Evolutionary conservation across 2,888 invertebrate genomes (phyloP).

Genomic region (Cephonodes hylas): DNA sequence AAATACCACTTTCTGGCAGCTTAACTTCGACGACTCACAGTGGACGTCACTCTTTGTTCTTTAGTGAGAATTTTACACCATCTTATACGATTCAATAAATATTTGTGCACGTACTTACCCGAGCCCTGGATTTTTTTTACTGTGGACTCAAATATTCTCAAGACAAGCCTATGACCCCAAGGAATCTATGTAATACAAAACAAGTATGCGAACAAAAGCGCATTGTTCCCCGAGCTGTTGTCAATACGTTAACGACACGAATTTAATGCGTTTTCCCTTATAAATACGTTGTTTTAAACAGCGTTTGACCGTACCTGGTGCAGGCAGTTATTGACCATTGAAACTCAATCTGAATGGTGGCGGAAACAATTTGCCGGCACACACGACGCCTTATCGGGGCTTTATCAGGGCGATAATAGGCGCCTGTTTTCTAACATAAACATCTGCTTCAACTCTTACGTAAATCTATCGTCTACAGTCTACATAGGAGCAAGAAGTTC

Average conservation of each 20-base stretch:
- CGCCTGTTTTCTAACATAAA: constrained; percentile 47
- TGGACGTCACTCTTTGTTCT: too few species aligned
- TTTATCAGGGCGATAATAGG: constrained; percentile 56
- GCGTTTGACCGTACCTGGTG: constrained; percentile 19
- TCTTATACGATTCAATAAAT: too few species aligned
- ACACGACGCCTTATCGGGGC: constrained; percentile 19
- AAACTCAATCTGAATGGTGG: constrained; percentile 73
- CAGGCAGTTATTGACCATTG: constrained; percentile 59
- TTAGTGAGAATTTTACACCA: too few species aligned
- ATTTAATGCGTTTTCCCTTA: constrained; percentile 28
- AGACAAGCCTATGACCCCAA: not conserved
- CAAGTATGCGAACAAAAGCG: not conserved
- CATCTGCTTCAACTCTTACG: constrained; percentile 32
- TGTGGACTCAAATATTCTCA: too few species aligned
- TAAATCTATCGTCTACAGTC: not conserved
- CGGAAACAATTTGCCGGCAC: constrained; percentile 67
- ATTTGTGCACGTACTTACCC: too few species aligned
- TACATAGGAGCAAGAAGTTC: too few species aligned
- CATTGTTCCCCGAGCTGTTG: constrained; percentile 22
- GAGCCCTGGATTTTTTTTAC: too few species aligned
- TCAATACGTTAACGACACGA: constrained; percentile 23
- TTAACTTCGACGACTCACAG: too few species aligned
- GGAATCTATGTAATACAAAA: not conserved
- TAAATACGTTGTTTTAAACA: constrained; percentile 44
- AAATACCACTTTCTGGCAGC: too few species aligned